A percentile compares a stretch with the other conserved stretches of the same genome.
phyloP scores from a whole-genome alignment of 2,797 vertebrate genomes.

The Macropodus opercularis region DNA sequence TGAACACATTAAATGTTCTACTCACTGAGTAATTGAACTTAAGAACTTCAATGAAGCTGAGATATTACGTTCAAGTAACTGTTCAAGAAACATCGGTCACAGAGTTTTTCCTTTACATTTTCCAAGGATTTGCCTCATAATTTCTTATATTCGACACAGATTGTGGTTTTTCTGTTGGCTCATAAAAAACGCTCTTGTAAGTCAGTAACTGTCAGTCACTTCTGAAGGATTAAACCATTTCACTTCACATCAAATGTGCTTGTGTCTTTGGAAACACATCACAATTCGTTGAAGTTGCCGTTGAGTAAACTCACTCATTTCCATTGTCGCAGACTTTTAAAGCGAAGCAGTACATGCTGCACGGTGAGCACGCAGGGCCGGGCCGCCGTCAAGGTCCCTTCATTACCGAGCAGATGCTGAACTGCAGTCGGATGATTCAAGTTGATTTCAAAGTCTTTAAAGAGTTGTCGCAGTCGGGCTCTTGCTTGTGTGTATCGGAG shows the following conservation, averaged over 20 bases:
- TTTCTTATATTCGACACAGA: too few relatives aligned
- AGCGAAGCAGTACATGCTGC: slow-evolving; percentile 1
- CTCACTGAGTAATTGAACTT: too few relatives aligned
- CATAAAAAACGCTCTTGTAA: background rate
- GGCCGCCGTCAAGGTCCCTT: slow-evolving; percentile 45
- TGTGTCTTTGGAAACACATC: background rate
- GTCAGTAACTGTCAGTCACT: background rate
- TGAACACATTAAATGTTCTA: too few relatives aligned
- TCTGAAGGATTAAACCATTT: background rate
- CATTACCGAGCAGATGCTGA: slow-evolving; percentile 61
- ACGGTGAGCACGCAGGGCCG: background rate
- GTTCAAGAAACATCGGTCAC: too few relatives aligned
- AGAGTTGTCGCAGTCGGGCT: slow-evolving; percentile 48
- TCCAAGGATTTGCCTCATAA: too few relatives aligned
- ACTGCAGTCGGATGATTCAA: slow-evolving; percentile 52
- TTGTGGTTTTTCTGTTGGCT: too few relatives aligned
- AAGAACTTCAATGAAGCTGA: too few relatives aligned
- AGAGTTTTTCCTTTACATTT: too few relatives aligned
- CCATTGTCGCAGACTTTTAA: background rate
- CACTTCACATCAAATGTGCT: background rate
- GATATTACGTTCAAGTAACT: too few relatives aligned
- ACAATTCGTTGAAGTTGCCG: background rate
- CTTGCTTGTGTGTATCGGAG: slow-evolving; percentile 47
- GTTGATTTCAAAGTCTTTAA: slow-evolving; percentile 71
- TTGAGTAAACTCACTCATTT: background rate